phyloP scores from a whole-genome alignment of 2,888 invertebrate species.

The Melinaea marsaeus region DNA sequence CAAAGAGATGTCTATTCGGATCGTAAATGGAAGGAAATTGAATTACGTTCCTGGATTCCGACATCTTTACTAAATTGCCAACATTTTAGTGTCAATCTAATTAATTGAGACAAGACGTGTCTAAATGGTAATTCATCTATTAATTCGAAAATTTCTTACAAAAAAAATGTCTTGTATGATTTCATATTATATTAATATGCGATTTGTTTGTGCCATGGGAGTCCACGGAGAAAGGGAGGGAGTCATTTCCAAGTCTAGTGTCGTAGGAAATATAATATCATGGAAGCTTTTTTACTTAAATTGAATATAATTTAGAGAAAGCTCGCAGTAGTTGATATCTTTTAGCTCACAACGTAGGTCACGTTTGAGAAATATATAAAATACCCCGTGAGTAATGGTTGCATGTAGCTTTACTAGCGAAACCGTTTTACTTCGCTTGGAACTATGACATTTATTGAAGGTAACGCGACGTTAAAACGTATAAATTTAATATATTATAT shows the following conservation, averaged over 20 bases:
- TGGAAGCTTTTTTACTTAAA: too few species aligned
- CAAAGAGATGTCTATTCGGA: constrained; percentile 2
- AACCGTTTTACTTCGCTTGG: neutral
- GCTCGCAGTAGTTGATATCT: constrained; percentile 7
- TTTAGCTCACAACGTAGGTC: constrained; percentile 16
- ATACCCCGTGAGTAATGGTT: constrained; percentile 10
- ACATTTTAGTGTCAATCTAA: constrained; percentile 8
- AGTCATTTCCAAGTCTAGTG: too few species aligned
- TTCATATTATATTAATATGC: too few species aligned
- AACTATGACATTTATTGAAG: neutral
- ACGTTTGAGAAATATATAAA: constrained; percentile 13
- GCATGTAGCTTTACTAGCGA: constrained; percentile 2
- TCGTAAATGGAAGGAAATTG: constrained; percentile 21
- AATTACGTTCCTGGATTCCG: constrained; percentile 20
- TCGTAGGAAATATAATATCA: too few species aligned
- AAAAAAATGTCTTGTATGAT: too few species aligned
- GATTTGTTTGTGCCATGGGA: too few species aligned
- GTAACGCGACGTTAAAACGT: too few species aligned
- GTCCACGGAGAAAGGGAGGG: too few species aligned
- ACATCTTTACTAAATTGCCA: constrained; percentile 20
- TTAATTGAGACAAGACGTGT: neutral
- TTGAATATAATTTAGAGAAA: too few species aligned
- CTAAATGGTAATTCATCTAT: neutral
- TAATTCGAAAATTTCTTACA: too few species aligned
- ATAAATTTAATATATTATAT: too few species aligned